Percentiles rank a stretch among this genome's conserved stretches.
phyloP scores from a whole-genome alignment of 2,888 invertebrate species.

The Idaea aversata region DNA sequence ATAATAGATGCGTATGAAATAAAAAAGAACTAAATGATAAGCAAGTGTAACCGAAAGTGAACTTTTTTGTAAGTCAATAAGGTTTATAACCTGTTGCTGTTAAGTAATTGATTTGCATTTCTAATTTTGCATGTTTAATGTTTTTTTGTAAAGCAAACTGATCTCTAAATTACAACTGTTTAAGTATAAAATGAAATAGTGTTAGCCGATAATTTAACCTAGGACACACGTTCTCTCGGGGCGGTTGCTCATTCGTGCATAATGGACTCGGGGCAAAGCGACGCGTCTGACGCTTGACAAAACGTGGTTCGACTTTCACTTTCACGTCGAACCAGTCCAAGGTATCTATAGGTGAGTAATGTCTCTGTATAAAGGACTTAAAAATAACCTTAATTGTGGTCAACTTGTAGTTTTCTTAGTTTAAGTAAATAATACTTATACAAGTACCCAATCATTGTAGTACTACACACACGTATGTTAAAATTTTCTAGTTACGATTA shows the following conservation, averaged over 20 bases:
- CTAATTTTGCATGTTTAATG: slow-evolving; percentile 43
- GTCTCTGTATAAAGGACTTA: slow-evolving; percentile 16
- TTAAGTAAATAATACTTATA: slow-evolving; percentile 1
- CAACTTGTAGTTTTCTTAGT: slow-evolving; percentile 20
- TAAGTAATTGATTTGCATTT: slow-evolving; percentile 30
- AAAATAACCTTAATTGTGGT: too few relatives aligned
- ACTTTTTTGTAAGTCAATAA: slow-evolving; percentile 1
- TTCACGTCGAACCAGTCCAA: slow-evolving; percentile 61
- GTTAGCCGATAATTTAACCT: slow-evolving; percentile 58
- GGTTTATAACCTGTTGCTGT: slow-evolving; percentile 9
- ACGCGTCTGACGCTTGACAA: slow-evolving; percentile 73
- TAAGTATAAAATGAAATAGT: slow-evolving; percentile 15
- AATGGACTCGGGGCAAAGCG: slow-evolving; percentile 69
- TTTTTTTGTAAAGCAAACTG: slow-evolving; percentile 37
- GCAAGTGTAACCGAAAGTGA: slow-evolving; percentile 3
- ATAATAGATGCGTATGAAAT: slow-evolving; percentile 56
- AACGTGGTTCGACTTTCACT: slow-evolving; percentile 77
- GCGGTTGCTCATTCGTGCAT: slow-evolving; percentile 78
- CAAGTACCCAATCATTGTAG: slow-evolving; percentile 9
- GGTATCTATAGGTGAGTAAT: slow-evolving; percentile 46
- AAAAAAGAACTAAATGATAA: slow-evolving; percentile 12
- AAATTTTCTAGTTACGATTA: neutral
- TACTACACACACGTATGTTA: neutral
- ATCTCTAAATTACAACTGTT: slow-evolving; percentile 35
- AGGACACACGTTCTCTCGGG: slow-evolving; percentile 76